Evolutionary conservation across 2,797 vertebrate genomes (phyloP).

Genomic region (Sebastes steindachneri): DNA sequence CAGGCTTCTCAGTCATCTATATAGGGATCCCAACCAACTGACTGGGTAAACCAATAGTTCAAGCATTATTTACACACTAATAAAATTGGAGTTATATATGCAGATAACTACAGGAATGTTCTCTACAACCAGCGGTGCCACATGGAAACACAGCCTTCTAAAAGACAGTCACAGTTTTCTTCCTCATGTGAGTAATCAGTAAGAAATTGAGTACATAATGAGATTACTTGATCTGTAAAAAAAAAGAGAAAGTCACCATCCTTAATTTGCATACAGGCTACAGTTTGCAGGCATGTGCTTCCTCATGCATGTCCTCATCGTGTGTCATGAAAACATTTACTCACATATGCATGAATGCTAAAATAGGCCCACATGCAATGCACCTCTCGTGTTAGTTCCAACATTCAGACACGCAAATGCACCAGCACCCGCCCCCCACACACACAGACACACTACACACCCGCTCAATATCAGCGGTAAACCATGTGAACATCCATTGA

Average conservation of each 20-base stretch:
- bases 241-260: neutral
- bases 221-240: neutral
- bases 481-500: slow-evolving; percentile 19
- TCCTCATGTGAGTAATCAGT: neutral
- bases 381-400: slow-evolving; percentile 25
- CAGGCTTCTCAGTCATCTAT: neutral
- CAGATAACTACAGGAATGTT: neutral
- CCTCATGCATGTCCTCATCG: slow-evolving; percentile 37
- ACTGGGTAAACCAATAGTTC: neutral
- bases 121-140: neutral
- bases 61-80: neutral
- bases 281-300: slow-evolving; percentile 9
- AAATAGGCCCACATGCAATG: slow-evolving; percentile 46
- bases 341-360: slow-evolving; percentile 64
- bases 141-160: neutral
- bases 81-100: neutral
- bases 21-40: neutral
- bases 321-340: slow-evolving; percentile 52
- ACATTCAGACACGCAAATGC: slow-evolving; percentile 26
- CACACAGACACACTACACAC: neutral
- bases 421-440: neutral
- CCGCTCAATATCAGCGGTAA: slow-evolving; percentile 11
- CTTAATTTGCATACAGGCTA: slow-evolving; percentile 16
- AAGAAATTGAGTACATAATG: neutral
- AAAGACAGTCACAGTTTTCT: neutral